phyloP scores from a whole-genome alignment of 2,113 vertebrate genomes.

The Lepidothrix coronata region DNA sequence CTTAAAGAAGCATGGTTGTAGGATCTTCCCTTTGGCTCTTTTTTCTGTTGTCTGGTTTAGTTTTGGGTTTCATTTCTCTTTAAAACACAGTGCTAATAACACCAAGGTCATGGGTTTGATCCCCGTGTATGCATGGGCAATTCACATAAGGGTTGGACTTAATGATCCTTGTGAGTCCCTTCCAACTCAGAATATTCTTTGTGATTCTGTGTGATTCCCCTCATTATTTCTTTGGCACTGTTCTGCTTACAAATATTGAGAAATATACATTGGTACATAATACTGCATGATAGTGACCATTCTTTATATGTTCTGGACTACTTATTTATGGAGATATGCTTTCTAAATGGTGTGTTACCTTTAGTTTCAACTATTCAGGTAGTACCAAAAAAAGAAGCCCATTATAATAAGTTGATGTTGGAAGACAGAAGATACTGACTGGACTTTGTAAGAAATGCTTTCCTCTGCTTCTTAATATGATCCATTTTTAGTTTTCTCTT shows the following conservation, averaged over 20 bases:
- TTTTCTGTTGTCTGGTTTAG: background rate
- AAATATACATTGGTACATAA: background rate
- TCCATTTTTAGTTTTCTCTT: background rate
- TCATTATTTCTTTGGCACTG: background rate
- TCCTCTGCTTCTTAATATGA: background rate
- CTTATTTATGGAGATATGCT: background rate
- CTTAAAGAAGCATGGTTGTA: background rate
- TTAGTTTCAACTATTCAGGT: background rate
- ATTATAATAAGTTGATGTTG: background rate
- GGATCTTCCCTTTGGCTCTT: background rate
- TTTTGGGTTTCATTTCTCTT: background rate
- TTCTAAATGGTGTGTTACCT: background rate
- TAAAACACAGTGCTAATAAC: background rate
- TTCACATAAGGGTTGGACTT: background rate
- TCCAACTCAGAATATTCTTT: background rate
- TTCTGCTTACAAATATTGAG: background rate
- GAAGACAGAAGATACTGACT: background rate
- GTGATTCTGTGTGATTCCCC: background rate
- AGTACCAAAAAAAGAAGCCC: background rate
- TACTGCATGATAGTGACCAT: background rate
- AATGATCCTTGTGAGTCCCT: background rate
- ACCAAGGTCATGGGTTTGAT: rapidly evolving
- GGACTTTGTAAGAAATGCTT: background rate
- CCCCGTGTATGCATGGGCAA: no score
- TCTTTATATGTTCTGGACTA: background rate